A percentile compares a stretch with the other conserved stretches of the same genome.
Evolutionary conservation across 2,113 vertebrate species (phyloP).

Genomic region (Catharus minimus): DNA sequence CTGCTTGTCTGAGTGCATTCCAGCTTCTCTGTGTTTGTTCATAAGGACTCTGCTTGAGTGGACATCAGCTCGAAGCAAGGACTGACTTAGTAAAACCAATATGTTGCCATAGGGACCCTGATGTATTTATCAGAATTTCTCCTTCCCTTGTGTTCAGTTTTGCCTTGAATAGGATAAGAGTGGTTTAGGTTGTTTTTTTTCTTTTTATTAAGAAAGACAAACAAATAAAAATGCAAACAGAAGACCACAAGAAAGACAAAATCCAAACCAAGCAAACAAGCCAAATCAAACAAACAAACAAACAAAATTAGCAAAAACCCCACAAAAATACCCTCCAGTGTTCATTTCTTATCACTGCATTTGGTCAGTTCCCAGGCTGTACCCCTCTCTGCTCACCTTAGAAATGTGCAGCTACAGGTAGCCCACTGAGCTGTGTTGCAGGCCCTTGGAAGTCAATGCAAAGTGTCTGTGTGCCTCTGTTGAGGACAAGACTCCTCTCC

Average conservation of each 20-base stretch:
- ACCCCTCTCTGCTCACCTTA: not conserved
- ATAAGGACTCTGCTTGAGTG: not conserved
- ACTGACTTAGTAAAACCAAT: not conserved
- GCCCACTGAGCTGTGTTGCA: fast-evolving
- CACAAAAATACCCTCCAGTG: not conserved
- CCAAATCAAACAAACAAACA: not conserved
- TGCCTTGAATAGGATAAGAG: not conserved
- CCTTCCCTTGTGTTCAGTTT: not conserved
- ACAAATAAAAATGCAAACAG: not conserved
- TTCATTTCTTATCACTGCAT: not conserved
- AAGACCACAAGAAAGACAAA: not conserved
- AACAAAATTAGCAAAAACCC: too few relatives aligned
- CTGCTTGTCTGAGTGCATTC: not conserved
- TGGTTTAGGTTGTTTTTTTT: not conserved
- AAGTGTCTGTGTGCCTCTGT: fast-evolving
- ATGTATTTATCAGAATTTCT: not conserved
- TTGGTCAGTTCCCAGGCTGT: not conserved
- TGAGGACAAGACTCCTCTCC: not conserved
- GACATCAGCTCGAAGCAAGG: not conserved
- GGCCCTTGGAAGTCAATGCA: not conserved
- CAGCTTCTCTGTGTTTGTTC: not conserved
- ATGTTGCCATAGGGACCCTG: not conserved
- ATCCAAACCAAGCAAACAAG: not conserved
- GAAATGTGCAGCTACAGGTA: not conserved
- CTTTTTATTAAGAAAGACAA: not conserved